A percentile compares a stretch with the other conserved stretches of the same genome.
Conservation (phyloP, 1,140 invertebrate species). For the Atta cephalotes region DNA sequence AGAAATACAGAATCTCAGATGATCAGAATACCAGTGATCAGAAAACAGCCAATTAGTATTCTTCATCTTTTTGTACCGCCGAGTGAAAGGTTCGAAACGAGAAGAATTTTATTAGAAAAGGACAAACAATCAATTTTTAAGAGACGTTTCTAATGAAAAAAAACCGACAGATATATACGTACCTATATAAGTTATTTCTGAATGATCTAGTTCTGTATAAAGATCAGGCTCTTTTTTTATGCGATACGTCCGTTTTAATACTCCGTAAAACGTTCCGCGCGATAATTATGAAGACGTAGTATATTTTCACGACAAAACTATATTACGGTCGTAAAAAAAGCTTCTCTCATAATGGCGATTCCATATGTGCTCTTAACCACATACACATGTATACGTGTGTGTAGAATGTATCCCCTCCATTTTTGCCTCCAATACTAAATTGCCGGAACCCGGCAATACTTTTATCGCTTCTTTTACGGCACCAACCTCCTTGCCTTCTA, state of each 20-base stretch:
- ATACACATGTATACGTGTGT: neutral
- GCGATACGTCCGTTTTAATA: conserved; percentile 25
- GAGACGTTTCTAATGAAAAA: neutral
- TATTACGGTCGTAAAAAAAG: conserved; percentile 63
- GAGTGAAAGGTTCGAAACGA: neutral
- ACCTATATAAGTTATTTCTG: conserved; percentile 36
- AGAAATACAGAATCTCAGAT: neutral
- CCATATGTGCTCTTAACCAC: conserved; percentile 38
- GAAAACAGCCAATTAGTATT: conserved; percentile 10
- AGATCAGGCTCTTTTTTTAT: neutral
- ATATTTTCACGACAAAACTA: conserved; percentile 62
- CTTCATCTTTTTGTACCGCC: conserved; percentile 5
- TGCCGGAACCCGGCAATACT: conserved; percentile 68
- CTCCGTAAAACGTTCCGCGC: conserved; percentile 42
- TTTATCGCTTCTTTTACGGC: conserved; percentile 73
- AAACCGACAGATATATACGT: neutral
- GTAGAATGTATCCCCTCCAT: neutral
- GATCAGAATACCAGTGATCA: too few relatives aligned
- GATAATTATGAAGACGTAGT: conserved; percentile 63
- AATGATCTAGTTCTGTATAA: conserved; percentile 45
- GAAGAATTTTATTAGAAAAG: conserved; percentile 30
- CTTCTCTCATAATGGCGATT: conserved; percentile 57
- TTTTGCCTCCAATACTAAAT: conserved; percentile 68
- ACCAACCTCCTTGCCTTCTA: conserved; percentile 15
- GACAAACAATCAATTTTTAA: conserved; percentile 39